phyloP scores from a whole-genome alignment of 2,113 vertebrate genomes.

The Montifringilla adamsi region DNA sequence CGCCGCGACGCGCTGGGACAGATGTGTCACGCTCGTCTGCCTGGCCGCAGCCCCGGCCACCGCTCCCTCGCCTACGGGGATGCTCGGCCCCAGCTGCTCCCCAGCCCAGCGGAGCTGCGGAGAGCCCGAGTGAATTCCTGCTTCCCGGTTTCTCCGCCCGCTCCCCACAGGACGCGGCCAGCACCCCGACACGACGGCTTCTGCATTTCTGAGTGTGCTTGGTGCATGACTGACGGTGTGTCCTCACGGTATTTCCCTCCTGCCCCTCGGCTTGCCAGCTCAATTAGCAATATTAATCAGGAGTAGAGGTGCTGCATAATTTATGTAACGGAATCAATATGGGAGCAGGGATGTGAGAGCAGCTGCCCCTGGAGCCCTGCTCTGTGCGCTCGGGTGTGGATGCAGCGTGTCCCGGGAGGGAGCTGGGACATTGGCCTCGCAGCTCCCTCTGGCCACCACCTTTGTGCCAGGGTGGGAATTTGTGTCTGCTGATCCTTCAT shows the following conservation, averaged over 20 bases:
- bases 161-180: not conserved
- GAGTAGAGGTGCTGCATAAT: conserved; percentile 53
- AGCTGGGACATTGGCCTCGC: not conserved
- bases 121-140: not conserved
- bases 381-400: not conserved
- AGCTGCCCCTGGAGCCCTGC: not conserved
- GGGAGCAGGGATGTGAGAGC: not conserved
- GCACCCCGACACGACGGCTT: not conserved
- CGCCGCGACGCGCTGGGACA: not conserved
- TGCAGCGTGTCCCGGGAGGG: not conserved
- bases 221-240: not conserved
- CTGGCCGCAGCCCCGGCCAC: not conserved
- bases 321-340: conserved; percentile 47
- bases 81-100: not conserved
- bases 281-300: conserved; percentile 35
- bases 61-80: not conserved
- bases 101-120: not conserved
- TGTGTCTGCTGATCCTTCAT: not conserved
- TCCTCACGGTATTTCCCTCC: not conserved
- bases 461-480: not conserved
- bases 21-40: not conserved
- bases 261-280: not conserved
- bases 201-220: not conserved
- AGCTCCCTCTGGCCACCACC: not conserved
- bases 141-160: rapidly evolving